These are phyloP conservation scores for Belgica antarctica DNA, from an alignment of 2,888 invertebrate species.

Conservation along the genomic window DNA sequence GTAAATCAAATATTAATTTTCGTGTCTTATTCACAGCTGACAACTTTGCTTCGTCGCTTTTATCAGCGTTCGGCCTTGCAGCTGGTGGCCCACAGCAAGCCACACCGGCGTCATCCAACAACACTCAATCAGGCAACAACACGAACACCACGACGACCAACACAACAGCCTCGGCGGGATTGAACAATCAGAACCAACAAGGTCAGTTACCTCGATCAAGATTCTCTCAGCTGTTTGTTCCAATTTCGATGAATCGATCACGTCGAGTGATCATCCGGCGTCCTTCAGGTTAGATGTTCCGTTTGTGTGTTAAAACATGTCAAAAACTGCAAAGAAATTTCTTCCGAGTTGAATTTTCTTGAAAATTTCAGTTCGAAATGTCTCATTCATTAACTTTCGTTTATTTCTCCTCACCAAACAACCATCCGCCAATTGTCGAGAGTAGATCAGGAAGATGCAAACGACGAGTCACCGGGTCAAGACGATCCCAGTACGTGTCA, in stretches of 20 bases:
- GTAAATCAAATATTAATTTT: constrained; percentile 5
- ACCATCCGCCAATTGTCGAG: too few species aligned
- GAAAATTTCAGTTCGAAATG: background rate
- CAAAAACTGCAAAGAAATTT: background rate
- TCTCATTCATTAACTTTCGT: background rate
- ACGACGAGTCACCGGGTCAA: background rate
- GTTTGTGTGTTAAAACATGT: background rate
- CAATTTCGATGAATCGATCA: constrained; percentile 40
- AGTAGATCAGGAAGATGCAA: too few species aligned
- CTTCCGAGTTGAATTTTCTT: background rate
- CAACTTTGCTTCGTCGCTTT: constrained; percentile 6
- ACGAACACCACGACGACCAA: constrained; percentile 46
- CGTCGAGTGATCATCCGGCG: constrained; percentile 33
- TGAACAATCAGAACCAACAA: constrained; percentile 40
- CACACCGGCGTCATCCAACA: constrained; percentile 34
- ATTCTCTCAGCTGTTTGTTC: constrained; percentile 41
- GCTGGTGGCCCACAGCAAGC: constrained; percentile 47
- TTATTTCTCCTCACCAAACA: background rate
- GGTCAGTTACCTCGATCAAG: constrained; percentile 44
- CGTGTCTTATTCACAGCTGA: background rate
- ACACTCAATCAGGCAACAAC: constrained; percentile 33
- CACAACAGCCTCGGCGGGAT: constrained; percentile 46
- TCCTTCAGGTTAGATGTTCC: constrained; percentile 36
- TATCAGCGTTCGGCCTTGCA: constrained; percentile 54
- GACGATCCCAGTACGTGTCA: background rate